Evolutionary conservation across 2,113 vertebrate species (phyloP), one percentile per base, ranked within the genome.

Genomic region (Gnathonemus echidnorhynchus): DNA sequence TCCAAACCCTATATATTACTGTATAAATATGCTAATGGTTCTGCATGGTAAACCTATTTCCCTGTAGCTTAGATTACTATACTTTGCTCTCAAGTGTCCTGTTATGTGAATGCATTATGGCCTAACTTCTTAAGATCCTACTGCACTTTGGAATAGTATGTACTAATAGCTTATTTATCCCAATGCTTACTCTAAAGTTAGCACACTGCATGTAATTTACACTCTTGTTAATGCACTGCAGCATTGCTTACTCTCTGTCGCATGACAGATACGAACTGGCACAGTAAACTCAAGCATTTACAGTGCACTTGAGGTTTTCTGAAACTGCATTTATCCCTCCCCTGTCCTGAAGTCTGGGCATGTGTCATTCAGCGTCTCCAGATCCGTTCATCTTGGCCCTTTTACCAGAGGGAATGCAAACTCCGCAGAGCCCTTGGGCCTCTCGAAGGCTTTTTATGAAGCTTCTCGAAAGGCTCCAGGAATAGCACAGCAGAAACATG

Each of bases 361-460:
- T 5, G 8, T 85, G 21, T 48, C 83, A 0, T n/a, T 11, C 45
- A 21, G 45, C 3, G 10, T 46, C 15, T 85, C 45, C 48, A 45
- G 24, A 24, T 85, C 45, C 8, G 21, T 48, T 48, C 45, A 46
- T 85, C 42, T 48, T 24, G 8, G 24, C 39, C 42, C 15, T 85
- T 85, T 48, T 11, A 21, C 45, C 19, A 24, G 19, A 48, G 83
- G 3, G 31, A 80, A 80, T 10, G 45, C 62, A 39, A 27, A n/a
- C 24, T 49, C 45, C 35, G 19, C 10, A 3, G 42, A 49, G 42
- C n/a, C 45, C 15, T 39, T 1, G 70, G 74, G 48, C 88, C 27
- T 52, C 56, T 90, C 84, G 48, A 70, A 17, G 21, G 0, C 89
- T 89, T 24, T 93, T 93, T 90, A 86, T 86, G 56, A 35, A 88